Conservation (phyloP, 2,113 vertebrate genomes). For the Anthoscopus minutus region DNA sequence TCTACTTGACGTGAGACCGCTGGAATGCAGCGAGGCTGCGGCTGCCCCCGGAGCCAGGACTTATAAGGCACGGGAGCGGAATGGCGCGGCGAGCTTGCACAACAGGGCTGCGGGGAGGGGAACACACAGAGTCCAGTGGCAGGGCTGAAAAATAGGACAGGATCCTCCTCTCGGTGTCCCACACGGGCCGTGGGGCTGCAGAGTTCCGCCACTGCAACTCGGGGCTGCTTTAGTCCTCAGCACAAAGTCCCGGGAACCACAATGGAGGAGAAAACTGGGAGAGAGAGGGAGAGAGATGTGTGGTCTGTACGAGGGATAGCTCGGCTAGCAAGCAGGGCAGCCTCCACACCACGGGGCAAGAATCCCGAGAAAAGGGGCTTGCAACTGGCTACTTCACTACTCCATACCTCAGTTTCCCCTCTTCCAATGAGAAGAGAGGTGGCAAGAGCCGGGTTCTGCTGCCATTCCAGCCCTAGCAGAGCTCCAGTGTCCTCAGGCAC, state of each 20-base stretch:
- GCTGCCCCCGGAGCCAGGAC: conserved; percentile 43
- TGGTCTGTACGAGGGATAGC: too few relatives aligned
- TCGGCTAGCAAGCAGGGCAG: not conserved
- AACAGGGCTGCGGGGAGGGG: not conserved
- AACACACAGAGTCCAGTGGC: fast-evolving
- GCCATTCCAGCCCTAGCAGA: not conserved
- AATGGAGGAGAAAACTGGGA: not conserved
- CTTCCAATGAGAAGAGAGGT: not conserved
- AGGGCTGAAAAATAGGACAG: not conserved
- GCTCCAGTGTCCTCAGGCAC: fast-evolving
- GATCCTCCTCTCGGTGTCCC: not conserved
- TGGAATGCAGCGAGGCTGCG: conserved; percentile 61
- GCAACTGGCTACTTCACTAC: not conserved
- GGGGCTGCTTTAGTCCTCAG: not conserved
- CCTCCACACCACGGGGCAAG: fast-evolving
- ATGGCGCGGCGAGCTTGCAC: not conserved
- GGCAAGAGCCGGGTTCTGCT: not conserved
- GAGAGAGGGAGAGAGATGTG: not conserved
- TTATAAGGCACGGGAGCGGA: conserved; percentile 65
- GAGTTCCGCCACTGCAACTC: not conserved
- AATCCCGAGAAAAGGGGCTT: not conserved
- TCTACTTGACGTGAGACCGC: conserved; percentile 56
- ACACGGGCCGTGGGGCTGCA: fast-evolving
- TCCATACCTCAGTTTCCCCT: not conserved
- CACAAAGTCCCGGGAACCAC: not conserved